Evolutionary conservation across 35 echinoderm and acorn worm species (phyloP).

Genomic region (Holothuria glaberrima): DNA sequence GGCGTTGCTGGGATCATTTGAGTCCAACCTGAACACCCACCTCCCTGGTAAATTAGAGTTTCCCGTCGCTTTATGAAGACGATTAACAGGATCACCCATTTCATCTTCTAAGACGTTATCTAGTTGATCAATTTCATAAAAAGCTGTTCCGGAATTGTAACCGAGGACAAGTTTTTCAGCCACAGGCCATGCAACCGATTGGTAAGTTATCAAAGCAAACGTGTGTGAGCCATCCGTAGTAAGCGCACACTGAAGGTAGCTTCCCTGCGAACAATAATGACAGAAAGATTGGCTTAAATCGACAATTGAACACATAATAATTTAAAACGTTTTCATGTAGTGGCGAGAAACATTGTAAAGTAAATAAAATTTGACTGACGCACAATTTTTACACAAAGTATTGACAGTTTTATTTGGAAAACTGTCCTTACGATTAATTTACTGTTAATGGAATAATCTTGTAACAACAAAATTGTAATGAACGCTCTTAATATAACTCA

Average conservation of each 20-base stretch:
- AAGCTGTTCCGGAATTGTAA: neutral
- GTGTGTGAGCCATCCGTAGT: slow-evolving; percentile 25
- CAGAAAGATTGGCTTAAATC: no score
- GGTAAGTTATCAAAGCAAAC: slow-evolving; percentile 9
- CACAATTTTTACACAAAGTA: no score
- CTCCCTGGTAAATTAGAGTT: slow-evolving; percentile 20
- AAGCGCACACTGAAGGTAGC: neutral
- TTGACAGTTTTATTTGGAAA: no score
- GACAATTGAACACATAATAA: no score
- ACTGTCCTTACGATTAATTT: no score
- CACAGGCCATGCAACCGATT: neutral
- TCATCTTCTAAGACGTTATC: neutral
- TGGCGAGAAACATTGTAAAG: no score
- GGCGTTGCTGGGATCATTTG: slow-evolving; percentile 12
- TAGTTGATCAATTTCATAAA: neutral
- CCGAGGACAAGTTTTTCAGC: slow-evolving; percentile 12
- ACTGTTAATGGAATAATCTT: no score
- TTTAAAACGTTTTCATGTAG: no score
- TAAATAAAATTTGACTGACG: no score
- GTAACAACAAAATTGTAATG: no score
- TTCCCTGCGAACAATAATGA: neutral
- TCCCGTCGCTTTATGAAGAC: neutral
- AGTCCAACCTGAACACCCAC: slow-evolving; percentile 32
- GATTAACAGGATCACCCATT: neutral
- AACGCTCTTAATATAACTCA: neutral